Percentiles rank a stretch among this genome's conserved stretches.
phyloP scores from a whole-genome alignment of 2,113 vertebrate species.

The Myiopsitta monachus region DNA sequence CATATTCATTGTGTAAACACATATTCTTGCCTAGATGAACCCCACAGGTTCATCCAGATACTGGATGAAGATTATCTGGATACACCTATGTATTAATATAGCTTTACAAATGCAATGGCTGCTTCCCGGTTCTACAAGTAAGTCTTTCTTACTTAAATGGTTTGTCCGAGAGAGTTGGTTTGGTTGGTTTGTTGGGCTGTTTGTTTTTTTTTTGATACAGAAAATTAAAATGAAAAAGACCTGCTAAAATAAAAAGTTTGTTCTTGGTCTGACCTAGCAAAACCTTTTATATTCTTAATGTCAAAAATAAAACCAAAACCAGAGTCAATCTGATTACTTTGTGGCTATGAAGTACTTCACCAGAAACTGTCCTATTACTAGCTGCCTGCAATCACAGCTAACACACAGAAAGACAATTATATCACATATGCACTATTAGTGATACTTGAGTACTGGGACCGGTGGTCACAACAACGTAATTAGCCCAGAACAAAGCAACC shows the following conservation, averaged over 20 bases:
- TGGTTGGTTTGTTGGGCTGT: too few species aligned
- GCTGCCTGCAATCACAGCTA: background rate
- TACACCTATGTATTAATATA: background rate
- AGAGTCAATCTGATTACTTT: background rate
- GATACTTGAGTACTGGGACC: background rate
- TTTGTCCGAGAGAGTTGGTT: background rate
- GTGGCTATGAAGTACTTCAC: background rate
- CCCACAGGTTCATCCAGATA: background rate
- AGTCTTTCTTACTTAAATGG: background rate
- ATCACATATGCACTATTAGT: background rate
- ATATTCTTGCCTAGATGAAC: background rate
- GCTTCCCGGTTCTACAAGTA: background rate
- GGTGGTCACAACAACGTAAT: background rate
- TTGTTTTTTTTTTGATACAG: background rate
- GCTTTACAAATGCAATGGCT: background rate
- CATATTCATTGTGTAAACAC: background rate
- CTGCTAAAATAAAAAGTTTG: background rate
- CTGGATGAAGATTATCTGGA: background rate
- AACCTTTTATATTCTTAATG: background rate
- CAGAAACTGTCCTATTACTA: background rate
- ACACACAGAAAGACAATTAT: background rate
- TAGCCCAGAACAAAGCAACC: background rate
- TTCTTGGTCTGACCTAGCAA: background rate
- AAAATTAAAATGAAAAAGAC: background rate
- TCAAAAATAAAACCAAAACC: background rate